These are phyloP conservation scores for Ianthella basta DNA, from an alignment of 37 sponge, comb jelly and placozoan species.

Conservation along the genomic window DNA sequence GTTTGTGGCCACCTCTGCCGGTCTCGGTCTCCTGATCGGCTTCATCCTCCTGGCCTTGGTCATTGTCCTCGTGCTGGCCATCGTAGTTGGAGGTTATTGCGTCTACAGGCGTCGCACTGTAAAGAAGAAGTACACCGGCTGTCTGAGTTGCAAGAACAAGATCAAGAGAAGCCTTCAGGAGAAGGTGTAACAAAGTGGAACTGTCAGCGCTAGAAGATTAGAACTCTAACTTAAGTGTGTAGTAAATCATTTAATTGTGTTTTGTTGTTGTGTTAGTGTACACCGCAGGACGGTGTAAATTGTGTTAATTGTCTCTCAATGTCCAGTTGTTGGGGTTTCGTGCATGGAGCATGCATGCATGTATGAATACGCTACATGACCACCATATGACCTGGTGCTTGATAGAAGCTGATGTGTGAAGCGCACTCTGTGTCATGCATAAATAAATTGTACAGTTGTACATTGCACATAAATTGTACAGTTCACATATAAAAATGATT, in stretches of 20 bases:
- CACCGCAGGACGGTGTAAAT: slow-evolving; percentile 20
- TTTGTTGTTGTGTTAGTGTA: not conserved
- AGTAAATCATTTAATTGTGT: not conserved
- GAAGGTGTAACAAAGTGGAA: slow-evolving; percentile 56
- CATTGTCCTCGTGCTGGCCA: slow-evolving; percentile 31
- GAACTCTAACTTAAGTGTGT: not conserved
- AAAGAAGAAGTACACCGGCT: slow-evolving; percentile 27
- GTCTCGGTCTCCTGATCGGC: slow-evolving; percentile 36
- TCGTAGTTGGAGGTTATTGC: slow-evolving; percentile 54
- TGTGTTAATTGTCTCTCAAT: not conserved
- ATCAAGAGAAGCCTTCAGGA: slow-evolving; percentile 72
- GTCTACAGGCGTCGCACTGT: slow-evolving; percentile 54
- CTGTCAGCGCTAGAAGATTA: not conserved
- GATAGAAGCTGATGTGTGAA: no score
- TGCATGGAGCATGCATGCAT: no score
- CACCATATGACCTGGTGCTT: no score
- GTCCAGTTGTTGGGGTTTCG: no score
- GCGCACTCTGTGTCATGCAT: no score
- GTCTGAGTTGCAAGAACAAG: slow-evolving; percentile 42
- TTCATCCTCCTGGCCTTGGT: slow-evolving; percentile 53
- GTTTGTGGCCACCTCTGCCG: slow-evolving; percentile 58
- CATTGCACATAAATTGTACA: not conserved
- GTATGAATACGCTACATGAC: no score
- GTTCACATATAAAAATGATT: not conserved
- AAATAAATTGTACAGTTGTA: no score